Evolutionary conservation across 1,140 invertebrate genomes (phyloP), one percentile per base, ranked within the genome.

Genomic region (Meloidogyne exigua): DNA sequence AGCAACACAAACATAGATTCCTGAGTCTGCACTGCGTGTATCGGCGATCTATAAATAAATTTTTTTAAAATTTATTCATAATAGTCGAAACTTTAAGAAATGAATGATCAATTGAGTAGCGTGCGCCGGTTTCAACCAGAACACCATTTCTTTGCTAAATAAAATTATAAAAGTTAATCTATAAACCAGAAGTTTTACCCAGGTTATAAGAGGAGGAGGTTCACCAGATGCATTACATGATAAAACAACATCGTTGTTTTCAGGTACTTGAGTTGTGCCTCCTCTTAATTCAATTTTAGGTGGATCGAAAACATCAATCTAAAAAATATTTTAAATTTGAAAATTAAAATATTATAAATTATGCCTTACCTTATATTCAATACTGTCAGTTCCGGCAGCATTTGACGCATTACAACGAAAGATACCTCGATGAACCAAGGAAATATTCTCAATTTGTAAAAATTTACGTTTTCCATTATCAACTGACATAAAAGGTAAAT

Each of bases 1-100:
- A 25, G 82, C 82, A 18, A 78, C 75, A 63, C 87, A 88, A n/a
- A 84, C 78, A 72, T 87, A 87, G 42, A 87, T 85, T 65, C 86
- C 86, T 13, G 82, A 83, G 64, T 88, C 87, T 15, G 84, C 75
- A 49, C 76, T 80, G 23, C 81, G 76, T 2, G 84, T 80, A 63
- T 87, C 85, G 49, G 87, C 80, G 32, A 84, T 73, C 49, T 57
- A 7, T n/a, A n/a, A 57, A 57, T 57, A 57, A 39, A 39, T 39
- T 62, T 80, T 70, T 23, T 79, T 7, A 23, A 26, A 25, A 18
- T n/a, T 21, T 21, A 23, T 32, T 68, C 18, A n/a, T 1, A n/a
- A n/a, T n/a, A 32, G 5, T 21, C 5, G n/a, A 9, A 4, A 57
- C 49, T 5, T 76, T 77, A 25, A 79, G 69, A 2, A 67, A 36